Conservation (phyloP, 2,888 invertebrate species). For the Cantharis rufa region DNA sequence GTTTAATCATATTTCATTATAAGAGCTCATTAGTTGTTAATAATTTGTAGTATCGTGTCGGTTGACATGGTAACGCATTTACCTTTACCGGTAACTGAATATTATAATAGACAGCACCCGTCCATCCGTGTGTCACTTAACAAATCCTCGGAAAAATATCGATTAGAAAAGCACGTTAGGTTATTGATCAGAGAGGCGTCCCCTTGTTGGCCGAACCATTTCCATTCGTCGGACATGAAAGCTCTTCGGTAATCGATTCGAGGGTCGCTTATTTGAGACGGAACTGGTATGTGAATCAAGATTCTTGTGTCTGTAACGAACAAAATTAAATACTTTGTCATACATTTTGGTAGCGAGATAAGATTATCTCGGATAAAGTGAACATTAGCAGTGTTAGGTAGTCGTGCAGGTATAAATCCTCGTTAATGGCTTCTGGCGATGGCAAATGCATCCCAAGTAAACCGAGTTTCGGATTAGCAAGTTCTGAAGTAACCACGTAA, state of each 20-base stretch:
- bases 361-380: constrained; percentile 9
- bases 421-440: constrained; percentile 31
- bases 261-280: constrained; percentile 13
- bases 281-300: constrained; percentile 1
- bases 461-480: constrained; percentile 46
- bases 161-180: constrained; percentile 14
- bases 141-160: constrained; percentile 26
- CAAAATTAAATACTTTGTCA: neutral
- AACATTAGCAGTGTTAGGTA: constrained; percentile 24
- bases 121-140: constrained; percentile 24
- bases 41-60: constrained; percentile 30
- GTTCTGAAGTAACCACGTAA: constrained; percentile 53
- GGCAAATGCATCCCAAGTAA: constrained; percentile 33
- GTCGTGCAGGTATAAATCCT: constrained; percentile 34
- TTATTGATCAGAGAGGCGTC: constrained; percentile 25
- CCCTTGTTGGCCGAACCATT: constrained; percentile 15
- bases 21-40: constrained; percentile 31
- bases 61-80: constrained; percentile 32
- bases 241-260: constrained; percentile 22
- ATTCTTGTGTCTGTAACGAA: neutral
- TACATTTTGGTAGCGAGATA: neutral
- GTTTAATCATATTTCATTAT: constrained; percentile 7
- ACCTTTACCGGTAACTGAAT: constrained; percentile 27
- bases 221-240: constrained; percentile 18
- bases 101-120: constrained; percentile 29